Base-by-base conservation (phyloP, 2,797 vertebrate genomes). In the Micromesistius poutassou region DNA sequence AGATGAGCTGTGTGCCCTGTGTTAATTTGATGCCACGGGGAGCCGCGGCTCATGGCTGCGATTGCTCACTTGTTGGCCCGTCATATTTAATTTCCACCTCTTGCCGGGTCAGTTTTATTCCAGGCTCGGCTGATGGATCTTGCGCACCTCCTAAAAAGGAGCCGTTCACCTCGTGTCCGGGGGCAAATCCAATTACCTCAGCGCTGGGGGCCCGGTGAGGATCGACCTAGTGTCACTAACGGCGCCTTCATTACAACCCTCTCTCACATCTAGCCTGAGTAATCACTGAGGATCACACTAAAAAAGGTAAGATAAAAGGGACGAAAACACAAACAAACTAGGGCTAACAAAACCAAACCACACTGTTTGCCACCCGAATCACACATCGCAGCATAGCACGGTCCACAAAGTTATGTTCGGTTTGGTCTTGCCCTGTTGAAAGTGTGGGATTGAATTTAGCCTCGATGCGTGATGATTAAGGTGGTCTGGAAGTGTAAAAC, bases 11-110 rank as follows among this genome's bases (percentile, higher is more conserved):
- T 28, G 85, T 84, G 82, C 89, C 82, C 81, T n/a, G 81, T 90
- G 88, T 91, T 93, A 92, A 94, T 93, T 89, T 88, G 86, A 90
- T 87, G 86, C 87, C 83, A 28, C 62, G 19, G 80, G 82, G 82
- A 82, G 82, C 74, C 38, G 50, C 31, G 80, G 81, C 83, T 80
- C 79, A 79, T 22, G 25, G 85, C 84, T 78, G 83, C 84, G 88
- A 93, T 91, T 90, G 91, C 88, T 89, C 75, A 73, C 89, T 90
- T 79, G 84, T n/a, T 86, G 88, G 85, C 89, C 85, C 85, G 92
- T 92, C 91, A 91, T 91, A 92, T 91, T 93, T 89, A 92, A 94
- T 93, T 93, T 93, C 89, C 89, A 87, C 88, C 84, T 88, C 87
- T 80, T 85, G 82, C 76, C 81, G 87, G 81, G 81, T 90, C 62